A percentile compares a stretch with the other conserved stretches of the same genome.
Evolutionary conservation across 2,888 invertebrate species (phyloP).

Genomic region (Gortyna flavago): DNA sequence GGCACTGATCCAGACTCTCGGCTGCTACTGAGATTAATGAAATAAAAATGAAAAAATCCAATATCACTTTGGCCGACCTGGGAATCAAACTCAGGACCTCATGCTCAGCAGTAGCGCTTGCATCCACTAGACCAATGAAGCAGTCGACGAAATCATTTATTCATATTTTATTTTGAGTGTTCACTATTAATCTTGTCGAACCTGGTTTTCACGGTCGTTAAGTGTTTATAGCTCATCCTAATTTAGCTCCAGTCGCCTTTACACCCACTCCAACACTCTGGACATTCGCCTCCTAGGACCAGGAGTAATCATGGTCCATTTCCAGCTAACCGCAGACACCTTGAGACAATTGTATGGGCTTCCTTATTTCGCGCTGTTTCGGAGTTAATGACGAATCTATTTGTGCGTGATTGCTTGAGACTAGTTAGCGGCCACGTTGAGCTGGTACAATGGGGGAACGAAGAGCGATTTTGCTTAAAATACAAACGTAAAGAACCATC

Average conservation of each 20-base stretch:
- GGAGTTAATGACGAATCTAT: conserved; percentile 53
- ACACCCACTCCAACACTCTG: conserved; percentile 25
- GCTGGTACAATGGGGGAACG: not conserved
- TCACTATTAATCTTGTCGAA: not conserved
- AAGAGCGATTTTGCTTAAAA: not conserved
- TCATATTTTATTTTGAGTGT: too few relatives aligned
- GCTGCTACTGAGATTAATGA: too few relatives aligned
- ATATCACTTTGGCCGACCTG: too few relatives aligned
- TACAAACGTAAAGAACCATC: not conserved
- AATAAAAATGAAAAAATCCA: too few relatives aligned
- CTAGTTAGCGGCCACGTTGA: conserved; percentile 47
- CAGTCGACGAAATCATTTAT: too few relatives aligned
- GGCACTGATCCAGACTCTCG: too few relatives aligned
- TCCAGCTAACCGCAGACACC: conserved; percentile 18
- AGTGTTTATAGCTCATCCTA: not conserved
- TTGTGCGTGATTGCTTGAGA: conserved; percentile 43
- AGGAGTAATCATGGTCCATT: conserved; percentile 30
- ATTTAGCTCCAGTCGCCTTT: not conserved
- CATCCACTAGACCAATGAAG: too few relatives aligned
- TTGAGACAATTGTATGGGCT: conserved; percentile 54
- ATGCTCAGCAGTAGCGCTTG: too few relatives aligned
- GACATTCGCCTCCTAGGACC: not conserved
- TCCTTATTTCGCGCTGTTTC: conserved; percentile 49
- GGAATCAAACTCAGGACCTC: too few relatives aligned
- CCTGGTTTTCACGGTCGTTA: too few relatives aligned